Evolutionary conservation across 2,888 invertebrate genomes (phyloP), one percentile per base, ranked within the genome.

Genomic region (Dolichopus griseipennis): DNA sequence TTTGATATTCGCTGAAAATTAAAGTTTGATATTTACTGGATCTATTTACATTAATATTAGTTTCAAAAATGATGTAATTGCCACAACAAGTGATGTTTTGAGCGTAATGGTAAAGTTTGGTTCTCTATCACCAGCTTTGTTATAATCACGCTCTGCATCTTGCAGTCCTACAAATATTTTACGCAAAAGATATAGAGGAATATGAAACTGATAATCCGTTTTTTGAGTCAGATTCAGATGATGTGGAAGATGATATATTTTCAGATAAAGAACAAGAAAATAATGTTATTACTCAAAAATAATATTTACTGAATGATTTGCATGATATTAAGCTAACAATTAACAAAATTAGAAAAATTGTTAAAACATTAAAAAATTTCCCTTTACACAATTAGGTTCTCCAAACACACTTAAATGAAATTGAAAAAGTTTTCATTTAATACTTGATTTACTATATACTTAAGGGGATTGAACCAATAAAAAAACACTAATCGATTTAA

Each of bases 41-140:
- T n/a, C n/a, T n/a, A n/a, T n/a, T n/a, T n/a, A n/a, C n/a, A n/a
- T n/a, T n/a, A 41, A 41, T 22, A 43, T 67, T 21, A 22, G 8
- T 37, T 63, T 67, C 37, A 22, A 64, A 18, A 67, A 67, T 21
- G 67, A 67, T 65, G 22, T 65, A 52, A 61, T 67, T 67, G 61
- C 52, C 43, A 64, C 65, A n/a, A 67, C 67, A 65, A 64, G 52
- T 22, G 61, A 65, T 65, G 65, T 65, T 41, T 65, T 64, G 7
- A 41, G 41, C 37, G 43, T 67, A 18, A 67, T 65, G 65, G 65
- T 65, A 21, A 65, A 43, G 52, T 65, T 61, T 52, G 65, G 52
- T 43, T 10, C 52, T 22, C 27, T 43, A 65, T 65, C 65, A 22
- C 65, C 65, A 66, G 27, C 33, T 61, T 61, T 66, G 64, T 34